Conservation (phyloP, 53 echinoderm and acorn worm species). For the Mesocentrotus franciscanus region DNA sequence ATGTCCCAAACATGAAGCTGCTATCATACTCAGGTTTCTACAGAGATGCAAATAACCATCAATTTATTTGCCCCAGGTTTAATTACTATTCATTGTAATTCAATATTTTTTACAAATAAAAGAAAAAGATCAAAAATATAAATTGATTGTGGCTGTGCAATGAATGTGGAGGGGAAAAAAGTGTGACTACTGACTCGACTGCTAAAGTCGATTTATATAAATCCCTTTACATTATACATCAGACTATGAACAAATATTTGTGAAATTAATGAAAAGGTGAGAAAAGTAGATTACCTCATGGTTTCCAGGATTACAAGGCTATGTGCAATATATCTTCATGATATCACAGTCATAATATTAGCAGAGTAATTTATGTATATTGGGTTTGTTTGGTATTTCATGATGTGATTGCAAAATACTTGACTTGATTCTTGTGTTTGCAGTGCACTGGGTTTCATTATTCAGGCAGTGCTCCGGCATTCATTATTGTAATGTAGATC, state of each 20-base stretch:
- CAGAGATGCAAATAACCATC: too few relatives aligned
- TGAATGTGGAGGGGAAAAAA: too few relatives aligned
- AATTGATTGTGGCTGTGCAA: too few relatives aligned
- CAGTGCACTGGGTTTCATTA: background rate
- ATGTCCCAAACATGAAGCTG: background rate
- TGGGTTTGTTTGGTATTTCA: background rate
- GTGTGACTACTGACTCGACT: too few relatives aligned
- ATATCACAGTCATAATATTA: background rate
- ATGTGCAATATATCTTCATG: background rate
- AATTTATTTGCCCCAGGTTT: too few relatives aligned
- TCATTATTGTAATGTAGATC: conserved; percentile 30
- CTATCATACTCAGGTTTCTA: too few relatives aligned
- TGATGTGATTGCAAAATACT: background rate
- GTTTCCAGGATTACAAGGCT: background rate
- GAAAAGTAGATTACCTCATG: background rate
- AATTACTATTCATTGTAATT: too few relatives aligned
- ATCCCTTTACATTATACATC: too few relatives aligned
- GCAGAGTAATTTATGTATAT: background rate
- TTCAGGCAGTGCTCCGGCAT: background rate
- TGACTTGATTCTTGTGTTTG: background rate
- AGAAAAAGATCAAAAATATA: too few relatives aligned
- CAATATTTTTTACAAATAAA: too few relatives aligned
- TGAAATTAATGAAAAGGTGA: background rate
- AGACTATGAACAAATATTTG: too few relatives aligned
- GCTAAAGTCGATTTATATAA: too few relatives aligned